Percentiles rank a stretch among this genome's conserved stretches.
Evolutionary conservation across 1,140 invertebrate species (phyloP).

Genomic region (Nephila pilipes): DNA sequence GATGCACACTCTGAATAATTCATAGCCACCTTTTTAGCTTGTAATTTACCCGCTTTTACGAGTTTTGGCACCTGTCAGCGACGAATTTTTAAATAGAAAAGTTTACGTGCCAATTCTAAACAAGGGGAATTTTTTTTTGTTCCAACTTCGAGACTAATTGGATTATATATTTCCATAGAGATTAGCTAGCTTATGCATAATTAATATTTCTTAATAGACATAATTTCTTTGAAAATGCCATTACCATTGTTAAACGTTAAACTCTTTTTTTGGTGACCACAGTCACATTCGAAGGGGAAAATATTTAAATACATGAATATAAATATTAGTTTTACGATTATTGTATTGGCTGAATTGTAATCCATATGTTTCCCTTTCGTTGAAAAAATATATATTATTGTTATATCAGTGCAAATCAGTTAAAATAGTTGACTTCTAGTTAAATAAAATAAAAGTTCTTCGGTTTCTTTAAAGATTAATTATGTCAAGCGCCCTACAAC

Average conservation of each 20-base stretch:
- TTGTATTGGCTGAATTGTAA: too few relatives aligned
- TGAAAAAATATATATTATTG: too few relatives aligned
- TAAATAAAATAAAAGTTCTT: too few relatives aligned
- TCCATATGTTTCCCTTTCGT: too few relatives aligned
- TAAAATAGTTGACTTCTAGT: too few relatives aligned
- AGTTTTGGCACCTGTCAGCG: slow-evolving; percentile 27
- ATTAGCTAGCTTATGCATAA: not conserved
- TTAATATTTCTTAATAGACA: not conserved
- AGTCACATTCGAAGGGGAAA: not conserved
- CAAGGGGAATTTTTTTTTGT: not conserved
- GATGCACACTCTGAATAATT: slow-evolving; percentile 50
- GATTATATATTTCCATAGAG: not conserved
- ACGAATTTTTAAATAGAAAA: slow-evolving; percentile 5
- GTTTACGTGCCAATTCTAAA: not conserved
- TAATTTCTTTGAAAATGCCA: not conserved
- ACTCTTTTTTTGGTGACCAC: not conserved
- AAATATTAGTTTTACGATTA: too few relatives aligned
- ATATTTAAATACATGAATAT: too few relatives aligned
- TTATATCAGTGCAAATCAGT: too few relatives aligned
- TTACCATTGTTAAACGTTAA: not conserved
- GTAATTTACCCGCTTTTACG: slow-evolving; percentile 21
- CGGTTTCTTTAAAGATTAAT: too few relatives aligned
- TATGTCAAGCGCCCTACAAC: too few relatives aligned
- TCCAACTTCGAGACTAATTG: not conserved
- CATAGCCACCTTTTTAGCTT: slow-evolving; percentile 26